Conservation (phyloP, 2,797 vertebrate genomes). For the Sphenodon punctatus region DNA sequence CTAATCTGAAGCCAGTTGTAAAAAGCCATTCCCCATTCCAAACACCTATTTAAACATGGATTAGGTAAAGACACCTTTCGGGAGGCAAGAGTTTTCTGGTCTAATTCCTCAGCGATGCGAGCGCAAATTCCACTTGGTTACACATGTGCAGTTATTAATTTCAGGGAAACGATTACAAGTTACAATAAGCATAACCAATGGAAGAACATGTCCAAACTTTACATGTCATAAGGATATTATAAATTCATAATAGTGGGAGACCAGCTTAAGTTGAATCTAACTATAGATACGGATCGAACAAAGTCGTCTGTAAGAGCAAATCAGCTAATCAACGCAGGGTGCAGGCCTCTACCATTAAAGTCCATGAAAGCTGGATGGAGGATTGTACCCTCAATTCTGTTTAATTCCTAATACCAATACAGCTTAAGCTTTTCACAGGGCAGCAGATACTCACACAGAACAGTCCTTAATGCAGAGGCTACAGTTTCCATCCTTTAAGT, state of each 20-base stretch:
- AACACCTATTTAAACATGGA: background rate
- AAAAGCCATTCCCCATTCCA: background rate
- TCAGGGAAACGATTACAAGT: background rate
- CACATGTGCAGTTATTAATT: too few relatives aligned
- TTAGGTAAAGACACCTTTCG: background rate
- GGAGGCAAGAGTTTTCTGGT: too few relatives aligned
- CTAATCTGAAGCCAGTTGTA: background rate
- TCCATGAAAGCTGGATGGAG: background rate
- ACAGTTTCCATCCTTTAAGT: conserved; percentile 91
- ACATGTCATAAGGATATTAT: background rate
- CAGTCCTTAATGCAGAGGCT: conserved; percentile 89
- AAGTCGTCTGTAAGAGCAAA: too few relatives aligned
- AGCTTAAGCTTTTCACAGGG: too few relatives aligned
- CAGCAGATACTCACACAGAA: conserved; percentile 75
- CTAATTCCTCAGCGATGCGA: background rate
- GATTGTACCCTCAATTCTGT: background rate
- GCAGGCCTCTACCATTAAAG: too few relatives aligned
- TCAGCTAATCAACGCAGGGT: too few relatives aligned
- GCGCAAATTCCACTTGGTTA: background rate
- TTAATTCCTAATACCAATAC: background rate
- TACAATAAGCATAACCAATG: background rate
- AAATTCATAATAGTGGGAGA: background rate
- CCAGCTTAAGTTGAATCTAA: too few relatives aligned
- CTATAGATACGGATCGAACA: too few relatives aligned
- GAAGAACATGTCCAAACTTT: background rate